A percentile compares a stretch with the other conserved stretches of the same genome.
These are phyloP conservation scores for Cyphomyrus discorhynchus DNA, from an alignment of 2,113 vertebrate genomes.

Conservation along the genomic window DNA sequence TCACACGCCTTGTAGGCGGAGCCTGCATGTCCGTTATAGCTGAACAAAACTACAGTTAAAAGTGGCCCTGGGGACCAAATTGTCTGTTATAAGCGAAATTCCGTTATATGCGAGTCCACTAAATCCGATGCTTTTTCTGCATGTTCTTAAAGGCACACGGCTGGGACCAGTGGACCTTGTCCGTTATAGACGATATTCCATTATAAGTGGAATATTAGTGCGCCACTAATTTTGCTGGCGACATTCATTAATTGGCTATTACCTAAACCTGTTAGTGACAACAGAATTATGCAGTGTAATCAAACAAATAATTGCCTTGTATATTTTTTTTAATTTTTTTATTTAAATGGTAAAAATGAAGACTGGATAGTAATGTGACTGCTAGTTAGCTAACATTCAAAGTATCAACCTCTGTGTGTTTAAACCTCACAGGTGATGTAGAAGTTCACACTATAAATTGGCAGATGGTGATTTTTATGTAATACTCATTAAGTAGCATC, in stretches of 20 bases:
- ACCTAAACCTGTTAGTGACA: background rate
- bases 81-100: too few species aligned
- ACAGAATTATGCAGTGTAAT: background rate
- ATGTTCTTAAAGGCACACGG: too few species aligned
- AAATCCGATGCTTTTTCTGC: too few species aligned
- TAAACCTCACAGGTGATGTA: background rate
- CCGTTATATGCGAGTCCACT: too few species aligned
- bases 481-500: background rate
- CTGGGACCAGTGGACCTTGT: too few species aligned
- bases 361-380: background rate
- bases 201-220: background rate
- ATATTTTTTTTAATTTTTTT: background rate
- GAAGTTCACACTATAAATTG: background rate
- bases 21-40: too few species aligned
- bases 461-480: background rate
- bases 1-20: too few species aligned
- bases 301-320: background rate
- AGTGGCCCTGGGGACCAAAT: too few species aligned
- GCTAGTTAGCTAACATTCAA: background rate
- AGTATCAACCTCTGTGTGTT: background rate
- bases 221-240: background rate
- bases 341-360: background rate
- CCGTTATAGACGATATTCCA: too few species aligned
- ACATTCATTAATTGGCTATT: background rate
- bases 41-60: too few species aligned